Evolutionary conservation across 2,888 invertebrate species (phyloP).

Genomic region (Agapostemon virescens): DNA sequence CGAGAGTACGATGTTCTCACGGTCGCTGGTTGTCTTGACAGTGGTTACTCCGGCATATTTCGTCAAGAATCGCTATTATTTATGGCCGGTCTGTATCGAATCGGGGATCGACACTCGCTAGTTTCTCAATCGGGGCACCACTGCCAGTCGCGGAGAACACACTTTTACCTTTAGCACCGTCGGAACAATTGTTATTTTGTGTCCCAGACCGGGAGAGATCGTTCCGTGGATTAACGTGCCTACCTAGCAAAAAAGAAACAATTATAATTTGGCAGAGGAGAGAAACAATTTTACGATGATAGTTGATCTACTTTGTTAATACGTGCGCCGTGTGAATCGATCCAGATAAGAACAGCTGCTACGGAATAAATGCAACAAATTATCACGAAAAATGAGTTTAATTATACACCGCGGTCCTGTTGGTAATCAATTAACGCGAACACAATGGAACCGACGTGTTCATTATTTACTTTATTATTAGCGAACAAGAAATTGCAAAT

Average conservation of each 20-base stretch:
- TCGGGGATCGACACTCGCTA: constrained; percentile 44
- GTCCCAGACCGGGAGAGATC: neutral
- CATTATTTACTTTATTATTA: constrained; percentile 11
- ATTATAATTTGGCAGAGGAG: neutral
- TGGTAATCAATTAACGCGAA: constrained; percentile 7
- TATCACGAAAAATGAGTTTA: neutral
- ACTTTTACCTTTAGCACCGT: constrained; percentile 5
- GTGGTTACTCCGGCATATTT: constrained; percentile 52
- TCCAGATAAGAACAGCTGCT: neutral
- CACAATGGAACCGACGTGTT: neutral
- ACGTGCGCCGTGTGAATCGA: constrained; percentile 7
- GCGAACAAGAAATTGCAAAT: neutral
- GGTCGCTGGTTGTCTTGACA: constrained; percentile 23
- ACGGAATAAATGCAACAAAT: constrained; percentile 15
- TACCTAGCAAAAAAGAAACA: neutral
- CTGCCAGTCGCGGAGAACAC: neutral
- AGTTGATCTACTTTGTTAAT: neutral
- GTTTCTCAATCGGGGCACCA: constrained; percentile 41
- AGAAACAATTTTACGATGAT: neutral
- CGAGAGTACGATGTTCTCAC: constrained; percentile 45
- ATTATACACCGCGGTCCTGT: neutral
- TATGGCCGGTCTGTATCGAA: constrained; percentile 54
- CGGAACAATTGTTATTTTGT: constrained; percentile 7
- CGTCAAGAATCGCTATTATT: constrained; percentile 65
- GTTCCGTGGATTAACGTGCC: neutral